phyloP scores from a whole-genome alignment of 2,888 invertebrate species.

The Pristionchus exspectatus region DNA sequence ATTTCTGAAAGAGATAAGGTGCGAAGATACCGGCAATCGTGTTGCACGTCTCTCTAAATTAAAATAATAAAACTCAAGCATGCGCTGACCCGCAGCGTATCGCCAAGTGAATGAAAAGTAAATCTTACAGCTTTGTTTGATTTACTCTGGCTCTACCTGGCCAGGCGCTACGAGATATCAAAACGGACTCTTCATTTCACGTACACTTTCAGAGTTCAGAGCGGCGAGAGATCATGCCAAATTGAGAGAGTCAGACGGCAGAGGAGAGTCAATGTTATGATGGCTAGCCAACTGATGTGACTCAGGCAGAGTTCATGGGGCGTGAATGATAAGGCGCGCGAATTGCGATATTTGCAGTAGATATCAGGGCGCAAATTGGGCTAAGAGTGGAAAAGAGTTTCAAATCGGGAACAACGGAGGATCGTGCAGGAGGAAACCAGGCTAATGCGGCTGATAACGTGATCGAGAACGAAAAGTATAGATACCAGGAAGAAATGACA shows the following conservation, averaged over 20 bases:
- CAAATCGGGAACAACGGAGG: too few species aligned
- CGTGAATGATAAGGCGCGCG: conserved; percentile 9
- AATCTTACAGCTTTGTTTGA: neutral
- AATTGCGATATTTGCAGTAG: conserved; percentile 8
- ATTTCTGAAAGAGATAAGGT: too few species aligned
- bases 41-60: too few species aligned
- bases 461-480: too few species aligned
- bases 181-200: neutral
- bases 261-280: conserved; percentile 30
- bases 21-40: too few species aligned
- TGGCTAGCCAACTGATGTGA: neutral
- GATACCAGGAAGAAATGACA: too few species aligned
- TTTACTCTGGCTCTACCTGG: too few species aligned
- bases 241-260: neutral
- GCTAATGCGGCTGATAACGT: too few species aligned
- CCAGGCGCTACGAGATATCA: too few species aligned
- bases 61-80: neutral
- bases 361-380: neutral
- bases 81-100: neutral
- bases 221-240: neutral
- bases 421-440: too few species aligned
- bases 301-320: conserved; percentile 8
- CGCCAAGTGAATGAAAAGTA: neutral
- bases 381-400: too few species aligned
- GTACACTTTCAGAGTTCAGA: too few species aligned